phyloP scores from a whole-genome alignment of 2,113 vertebrate species.

The Dinomys branickii region DNA sequence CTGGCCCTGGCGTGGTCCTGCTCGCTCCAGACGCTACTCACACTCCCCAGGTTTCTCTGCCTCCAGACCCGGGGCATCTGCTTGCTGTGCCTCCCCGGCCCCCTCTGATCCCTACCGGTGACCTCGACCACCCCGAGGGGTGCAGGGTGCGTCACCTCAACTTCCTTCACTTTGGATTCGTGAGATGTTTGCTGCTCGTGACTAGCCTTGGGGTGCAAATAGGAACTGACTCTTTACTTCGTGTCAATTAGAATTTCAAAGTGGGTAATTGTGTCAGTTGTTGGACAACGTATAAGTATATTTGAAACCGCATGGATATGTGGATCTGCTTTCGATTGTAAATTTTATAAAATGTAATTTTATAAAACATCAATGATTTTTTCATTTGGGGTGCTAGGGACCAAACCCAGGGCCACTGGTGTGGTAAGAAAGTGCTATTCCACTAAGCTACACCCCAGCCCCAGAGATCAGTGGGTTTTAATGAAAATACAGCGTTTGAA shows the following conservation, averaged over 20 bases:
- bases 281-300: neutral
- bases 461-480: neutral
- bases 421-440: neutral
- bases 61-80: no score
- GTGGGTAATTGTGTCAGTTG: neutral
- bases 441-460: no score
- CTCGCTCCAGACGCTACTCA: neutral
- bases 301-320: neutral
- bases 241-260: neutral
- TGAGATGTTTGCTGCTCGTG: neutral
- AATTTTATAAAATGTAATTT: neutral
- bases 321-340: neutral
- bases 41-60: neutral
- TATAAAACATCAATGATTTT: no score
- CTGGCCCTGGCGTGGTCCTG: no score
- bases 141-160: neutral
- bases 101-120: neutral
- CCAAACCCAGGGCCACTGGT: neutral
- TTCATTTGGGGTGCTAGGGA: neutral
- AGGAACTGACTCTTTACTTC: neutral
- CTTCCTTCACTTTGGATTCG: neutral
- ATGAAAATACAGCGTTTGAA: neutral
- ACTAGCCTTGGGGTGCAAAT: neutral
- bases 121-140: neutral
- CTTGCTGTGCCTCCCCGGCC: neutral